Base-by-base conservation (phyloP, 2,113 vertebrate genomes). In the Chunga burmeisteri region DNA sequence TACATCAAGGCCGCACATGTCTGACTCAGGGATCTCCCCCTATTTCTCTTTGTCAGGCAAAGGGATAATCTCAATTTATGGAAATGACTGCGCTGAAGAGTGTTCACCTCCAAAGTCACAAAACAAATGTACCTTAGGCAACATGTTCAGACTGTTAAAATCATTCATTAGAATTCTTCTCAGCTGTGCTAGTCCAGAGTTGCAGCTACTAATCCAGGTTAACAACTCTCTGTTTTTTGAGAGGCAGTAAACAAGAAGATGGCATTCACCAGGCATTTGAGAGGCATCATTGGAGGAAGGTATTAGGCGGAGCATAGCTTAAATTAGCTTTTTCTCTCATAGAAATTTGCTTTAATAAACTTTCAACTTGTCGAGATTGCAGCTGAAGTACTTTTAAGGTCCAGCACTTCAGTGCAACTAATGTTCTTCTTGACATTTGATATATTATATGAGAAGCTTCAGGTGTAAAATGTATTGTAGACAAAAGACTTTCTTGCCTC, bases 131-230 rank as follows among this genome's bases (percentile, higher is more conserved):
- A 50, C 42, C 56, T 46, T 36, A 52, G 55, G 29, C 42, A 68
- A 8, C 2, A 1, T 19, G 47, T 53, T 29, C 25, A 87, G 53
- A 44, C 6, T 82, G 11, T 86, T 75, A 90, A 81, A 93, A 81
- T 63, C 29, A 81, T 61, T 74, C 70, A 84, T 94, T 91, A 89
- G 56, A 86, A 75, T 84, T 61, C 47, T 85, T 88, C 79, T 73
- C 94, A 86, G 52, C 30, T 82, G 11, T 44, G 25, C 82, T 94
- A 49, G 42, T 88, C n/a, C 63, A 88, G 71, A 81, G 49, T 91
- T 95, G 86, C 55, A 92, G 36, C 62, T 81, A 65, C 80, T 96
- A 97, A 96, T 93, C 88, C 89, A 86, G 59, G 89, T 95, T 93
- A 97, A 93, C 55, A 79, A 53, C 84, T 88, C 70, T 93, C 67